Conservation (phyloP, 2,888 invertebrate genomes). For the Idaea biselata region DNA sequence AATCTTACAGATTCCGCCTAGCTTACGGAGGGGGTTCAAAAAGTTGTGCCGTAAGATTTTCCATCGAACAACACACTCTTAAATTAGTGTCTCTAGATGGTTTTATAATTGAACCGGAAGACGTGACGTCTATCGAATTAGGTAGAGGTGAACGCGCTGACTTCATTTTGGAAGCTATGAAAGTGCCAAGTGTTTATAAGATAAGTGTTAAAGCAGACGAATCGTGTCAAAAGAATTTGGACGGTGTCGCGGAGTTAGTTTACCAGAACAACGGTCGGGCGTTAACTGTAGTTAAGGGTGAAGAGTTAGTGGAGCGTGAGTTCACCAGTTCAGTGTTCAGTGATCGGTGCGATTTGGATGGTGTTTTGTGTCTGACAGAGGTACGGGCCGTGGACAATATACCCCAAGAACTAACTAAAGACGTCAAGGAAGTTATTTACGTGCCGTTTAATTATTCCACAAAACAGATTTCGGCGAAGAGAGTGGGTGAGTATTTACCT, state of each 20-base stretch:
- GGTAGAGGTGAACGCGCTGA: slow-evolving; percentile 88
- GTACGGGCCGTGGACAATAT: slow-evolving; percentile 77
- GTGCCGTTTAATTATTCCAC: slow-evolving; percentile 85
- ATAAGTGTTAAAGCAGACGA: slow-evolving; percentile 79
- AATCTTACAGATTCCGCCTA: slow-evolving; percentile 83
- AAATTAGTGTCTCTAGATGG: slow-evolving; percentile 87
- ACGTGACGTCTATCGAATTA: slow-evolving; percentile 79
- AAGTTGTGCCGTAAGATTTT: slow-evolving; percentile 85
- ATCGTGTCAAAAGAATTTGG: slow-evolving; percentile 69
- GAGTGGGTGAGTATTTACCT: slow-evolving; percentile 68
- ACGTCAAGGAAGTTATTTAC: slow-evolving; percentile 81
- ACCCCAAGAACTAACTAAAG: slow-evolving; percentile 67
- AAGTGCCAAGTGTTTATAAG: slow-evolving; percentile 80
- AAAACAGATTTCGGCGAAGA: slow-evolving; percentile 65
- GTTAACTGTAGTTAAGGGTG: slow-evolving; percentile 55
- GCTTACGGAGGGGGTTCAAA: slow-evolving; percentile 84
- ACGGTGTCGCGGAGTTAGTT: slow-evolving; percentile 78
- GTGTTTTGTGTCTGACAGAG: slow-evolving; percentile 81
- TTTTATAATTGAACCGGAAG: slow-evolving; percentile 80
- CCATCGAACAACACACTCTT: slow-evolving; percentile 83
- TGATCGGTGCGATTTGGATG: slow-evolving; percentile 66
- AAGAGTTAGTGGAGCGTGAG: slow-evolving; percentile 43
- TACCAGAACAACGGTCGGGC: slow-evolving; percentile 51
- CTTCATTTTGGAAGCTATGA: slow-evolving; percentile 84
- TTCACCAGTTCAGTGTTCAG: slow-evolving; percentile 69